Percentiles rank a stretch among this genome's conserved stretches.
Evolutionary conservation across 2,797 vertebrate genomes (phyloP).

Genomic region (Pygocentrus nattereri): DNA sequence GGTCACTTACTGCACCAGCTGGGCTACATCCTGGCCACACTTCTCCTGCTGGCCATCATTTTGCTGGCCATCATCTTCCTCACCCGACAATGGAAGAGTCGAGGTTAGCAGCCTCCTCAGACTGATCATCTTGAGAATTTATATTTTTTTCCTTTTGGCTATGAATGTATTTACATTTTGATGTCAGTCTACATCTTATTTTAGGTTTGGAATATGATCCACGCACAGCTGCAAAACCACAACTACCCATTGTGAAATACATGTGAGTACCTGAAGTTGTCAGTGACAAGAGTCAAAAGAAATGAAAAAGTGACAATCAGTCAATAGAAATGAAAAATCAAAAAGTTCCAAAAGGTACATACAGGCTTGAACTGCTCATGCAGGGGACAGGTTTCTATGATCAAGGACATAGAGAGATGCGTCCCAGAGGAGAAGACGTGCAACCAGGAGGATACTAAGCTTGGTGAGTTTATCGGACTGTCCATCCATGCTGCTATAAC

Average conservation of each 20-base stretch:
- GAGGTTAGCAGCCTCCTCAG: slow-evolving; percentile 75
- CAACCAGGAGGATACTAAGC: slow-evolving; percentile 81
- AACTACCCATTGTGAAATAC: slow-evolving; percentile 41
- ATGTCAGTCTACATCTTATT: not conserved
- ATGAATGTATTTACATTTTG: not conserved
- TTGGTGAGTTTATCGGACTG: slow-evolving; percentile 77
- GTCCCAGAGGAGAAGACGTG: slow-evolving; percentile 75
- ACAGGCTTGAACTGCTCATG: not conserved
- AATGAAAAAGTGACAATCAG: too few relatives aligned
- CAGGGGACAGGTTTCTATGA: slow-evolving; percentile 25
- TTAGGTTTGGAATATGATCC: slow-evolving; percentile 74
- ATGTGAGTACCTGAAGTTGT: slow-evolving; percentile 58
- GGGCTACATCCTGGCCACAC: slow-evolving; percentile 88
- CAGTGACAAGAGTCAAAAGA: not conserved
- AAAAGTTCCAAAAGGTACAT: not conserved
- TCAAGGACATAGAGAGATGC: slow-evolving; percentile 46
- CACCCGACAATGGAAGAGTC: slow-evolving; percentile 77
- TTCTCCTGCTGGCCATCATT: slow-evolving; percentile 87
- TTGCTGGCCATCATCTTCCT: slow-evolving; percentile 84
- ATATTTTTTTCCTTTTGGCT: too few relatives aligned
- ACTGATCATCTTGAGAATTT: not conserved
- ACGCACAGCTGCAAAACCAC: slow-evolving; percentile 68
- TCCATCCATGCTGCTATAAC: not conserved
- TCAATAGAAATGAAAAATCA: not conserved
- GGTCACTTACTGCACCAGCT: slow-evolving; percentile 90